These are phyloP conservation scores for Neoarius graeffei DNA, from an alignment of 2,113 vertebrate species.

Conservation along the genomic window DNA sequence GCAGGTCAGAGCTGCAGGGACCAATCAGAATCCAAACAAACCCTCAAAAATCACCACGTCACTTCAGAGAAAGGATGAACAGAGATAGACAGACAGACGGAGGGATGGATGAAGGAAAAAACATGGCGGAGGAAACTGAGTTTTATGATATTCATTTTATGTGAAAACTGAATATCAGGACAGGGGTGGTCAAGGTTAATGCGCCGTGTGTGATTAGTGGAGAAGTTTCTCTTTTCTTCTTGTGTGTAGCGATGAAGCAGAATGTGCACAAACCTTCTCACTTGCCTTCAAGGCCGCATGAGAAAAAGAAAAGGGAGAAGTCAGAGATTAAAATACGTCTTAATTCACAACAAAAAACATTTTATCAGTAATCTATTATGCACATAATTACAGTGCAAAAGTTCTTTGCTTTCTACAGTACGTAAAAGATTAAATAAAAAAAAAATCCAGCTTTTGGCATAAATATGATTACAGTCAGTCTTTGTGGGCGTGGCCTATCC, in stretches of 20 bases:
- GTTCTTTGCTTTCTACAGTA: too few relatives aligned
- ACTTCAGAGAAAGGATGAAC: background rate
- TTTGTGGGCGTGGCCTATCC: background rate
- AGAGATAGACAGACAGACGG: too few relatives aligned
- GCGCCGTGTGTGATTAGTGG: background rate
- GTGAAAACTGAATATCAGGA: background rate
- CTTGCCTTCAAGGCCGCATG: conserved; percentile 75
- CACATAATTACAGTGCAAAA: too few relatives aligned
- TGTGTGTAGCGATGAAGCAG: background rate
- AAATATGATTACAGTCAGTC: too few relatives aligned
- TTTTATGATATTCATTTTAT: background rate
- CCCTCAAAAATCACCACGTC: background rate
- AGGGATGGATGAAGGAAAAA: background rate
- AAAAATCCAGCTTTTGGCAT: too few relatives aligned
- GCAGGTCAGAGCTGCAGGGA: background rate
- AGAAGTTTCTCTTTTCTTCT: background rate
- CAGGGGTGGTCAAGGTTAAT: background rate
- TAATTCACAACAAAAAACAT: background rate
- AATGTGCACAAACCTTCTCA: conserved; percentile 75
- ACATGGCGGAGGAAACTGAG: background rate
- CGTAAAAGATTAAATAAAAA: too few relatives aligned
- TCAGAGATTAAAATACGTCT: background rate
- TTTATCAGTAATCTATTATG: too few relatives aligned
- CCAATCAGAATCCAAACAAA: background rate
- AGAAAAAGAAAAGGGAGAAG: conserved; percentile 31